Evolutionary conservation across 1,140 invertebrate species (phyloP).

Genomic region (Rhynchophorus ferrugineus): DNA sequence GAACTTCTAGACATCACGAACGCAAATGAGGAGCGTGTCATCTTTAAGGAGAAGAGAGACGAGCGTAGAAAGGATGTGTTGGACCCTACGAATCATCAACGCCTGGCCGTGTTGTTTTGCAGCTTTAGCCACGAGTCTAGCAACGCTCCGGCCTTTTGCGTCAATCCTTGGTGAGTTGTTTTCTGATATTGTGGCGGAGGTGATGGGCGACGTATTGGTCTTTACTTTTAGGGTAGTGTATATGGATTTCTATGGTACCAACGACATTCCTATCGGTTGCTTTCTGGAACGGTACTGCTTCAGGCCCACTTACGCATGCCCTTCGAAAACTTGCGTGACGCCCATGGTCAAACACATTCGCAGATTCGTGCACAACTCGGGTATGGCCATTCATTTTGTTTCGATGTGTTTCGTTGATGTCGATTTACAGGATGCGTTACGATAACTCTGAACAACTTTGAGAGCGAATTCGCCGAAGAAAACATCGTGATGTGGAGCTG

Average conservation of each 20-base stretch:
- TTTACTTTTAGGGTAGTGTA: slow-evolving; percentile 69
- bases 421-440: slow-evolving; percentile 70
- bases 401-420: not conserved
- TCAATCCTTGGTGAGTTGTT: slow-evolving; percentile 69
- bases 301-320: slow-evolving; percentile 74
- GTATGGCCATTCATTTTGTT: not conserved
- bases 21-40: slow-evolving; percentile 1
- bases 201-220: no score
- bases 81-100: slow-evolving; percentile 81
- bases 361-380: slow-evolving; percentile 64
- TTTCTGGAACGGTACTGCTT: slow-evolving; percentile 93
- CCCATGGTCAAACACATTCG: slow-evolving; percentile 86
- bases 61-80: slow-evolving; percentile 62
- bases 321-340: slow-evolving; percentile 67
- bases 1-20: slow-evolving; percentile 25
- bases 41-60: not conserved
- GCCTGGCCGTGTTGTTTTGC: slow-evolving; percentile 83
- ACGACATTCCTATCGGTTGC: slow-evolving; percentile 90
- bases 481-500: slow-evolving; percentile 85
- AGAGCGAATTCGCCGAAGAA: slow-evolving; percentile 41
- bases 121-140: slow-evolving; percentile 77
- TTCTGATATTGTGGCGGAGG: no score
- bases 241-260: slow-evolving; percentile 91
- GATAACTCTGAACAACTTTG: slow-evolving; percentile 53
- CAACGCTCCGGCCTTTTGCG: slow-evolving; percentile 80